Evolutionary conservation across 2,113 vertebrate genomes (phyloP).

Genomic region (Notechis scutatus): DNA sequence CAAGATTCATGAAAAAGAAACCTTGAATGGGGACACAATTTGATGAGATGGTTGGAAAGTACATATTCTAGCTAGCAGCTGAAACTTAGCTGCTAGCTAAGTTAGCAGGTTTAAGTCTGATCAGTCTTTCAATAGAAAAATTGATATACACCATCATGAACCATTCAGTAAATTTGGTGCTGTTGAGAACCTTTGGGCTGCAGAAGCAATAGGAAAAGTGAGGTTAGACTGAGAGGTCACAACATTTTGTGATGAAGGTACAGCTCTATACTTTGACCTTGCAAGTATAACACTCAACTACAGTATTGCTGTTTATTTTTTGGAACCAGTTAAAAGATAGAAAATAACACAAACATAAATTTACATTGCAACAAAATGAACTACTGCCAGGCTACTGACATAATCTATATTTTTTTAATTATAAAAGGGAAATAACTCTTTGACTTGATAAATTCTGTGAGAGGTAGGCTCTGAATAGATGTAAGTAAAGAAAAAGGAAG

Average conservation of each 20-base stretch:
- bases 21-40: background rate
- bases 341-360: background rate
- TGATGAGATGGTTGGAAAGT: background rate
- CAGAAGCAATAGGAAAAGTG: background rate
- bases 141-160: background rate
- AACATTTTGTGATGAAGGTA: background rate
- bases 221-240: background rate
- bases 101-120: background rate
- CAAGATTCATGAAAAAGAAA: background rate
- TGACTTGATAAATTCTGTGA: background rate
- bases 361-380: background rate
- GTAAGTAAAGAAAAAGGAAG: background rate
- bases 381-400: background rate
- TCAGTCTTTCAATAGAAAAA: background rate
- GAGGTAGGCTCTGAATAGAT: background rate
- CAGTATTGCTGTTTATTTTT: background rate
- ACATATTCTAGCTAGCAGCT: background rate
- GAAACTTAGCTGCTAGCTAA: too few relatives aligned
- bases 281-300: background rate
- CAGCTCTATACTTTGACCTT: background rate
- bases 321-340: background rate
- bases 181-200: background rate
- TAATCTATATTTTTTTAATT: slow-evolving; percentile 1
- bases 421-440: background rate
- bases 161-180: background rate